Evolutionary conservation across 2,888 invertebrate species (phyloP).

Genomic region (Pterobdella sp.): DNA sequence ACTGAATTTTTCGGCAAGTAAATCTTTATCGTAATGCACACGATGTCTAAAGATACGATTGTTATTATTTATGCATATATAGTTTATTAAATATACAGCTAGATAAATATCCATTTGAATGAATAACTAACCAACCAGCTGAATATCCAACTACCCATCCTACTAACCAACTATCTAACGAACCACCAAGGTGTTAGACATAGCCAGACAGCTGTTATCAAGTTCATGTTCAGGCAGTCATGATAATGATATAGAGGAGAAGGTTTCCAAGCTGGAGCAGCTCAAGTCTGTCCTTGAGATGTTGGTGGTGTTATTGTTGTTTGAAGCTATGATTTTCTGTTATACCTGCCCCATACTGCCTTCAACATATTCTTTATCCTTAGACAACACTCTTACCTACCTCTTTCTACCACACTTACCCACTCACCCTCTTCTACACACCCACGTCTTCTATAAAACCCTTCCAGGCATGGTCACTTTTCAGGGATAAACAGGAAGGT

Average conservation of each 20-base stretch:
- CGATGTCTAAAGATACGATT: no score
- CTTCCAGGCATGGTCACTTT: slow-evolving; percentile 65
- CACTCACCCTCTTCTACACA: not conserved
- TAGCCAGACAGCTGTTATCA: slow-evolving; percentile 29
- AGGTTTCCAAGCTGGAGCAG: slow-evolving; percentile 91
- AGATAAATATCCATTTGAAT: no score
- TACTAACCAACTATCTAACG: not conserved
- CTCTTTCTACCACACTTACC: not conserved
- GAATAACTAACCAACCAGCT: no score
- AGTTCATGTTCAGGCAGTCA: slow-evolving; percentile 19
- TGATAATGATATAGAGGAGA: slow-evolving; percentile 88
- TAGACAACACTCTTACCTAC: not conserved
- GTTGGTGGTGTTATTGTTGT: slow-evolving; percentile 63
- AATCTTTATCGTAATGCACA: no score
- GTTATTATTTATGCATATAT: no score
- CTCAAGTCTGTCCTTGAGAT: slow-evolving; percentile 97
- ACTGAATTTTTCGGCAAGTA: no score
- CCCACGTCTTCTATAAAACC: not conserved
- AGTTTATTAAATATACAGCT: no score
- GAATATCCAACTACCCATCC: not conserved
- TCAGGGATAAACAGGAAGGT: slow-evolving; percentile 99
- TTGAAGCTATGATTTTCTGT: not conserved
- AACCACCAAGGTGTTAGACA: slow-evolving; percentile 21
- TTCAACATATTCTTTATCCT: not conserved
- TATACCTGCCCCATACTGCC: not conserved